A percentile compares a stretch with the other conserved stretches of the same genome.
phyloP scores from a whole-genome alignment of 2,888 invertebrate species.

The Lasiommata megera region DNA sequence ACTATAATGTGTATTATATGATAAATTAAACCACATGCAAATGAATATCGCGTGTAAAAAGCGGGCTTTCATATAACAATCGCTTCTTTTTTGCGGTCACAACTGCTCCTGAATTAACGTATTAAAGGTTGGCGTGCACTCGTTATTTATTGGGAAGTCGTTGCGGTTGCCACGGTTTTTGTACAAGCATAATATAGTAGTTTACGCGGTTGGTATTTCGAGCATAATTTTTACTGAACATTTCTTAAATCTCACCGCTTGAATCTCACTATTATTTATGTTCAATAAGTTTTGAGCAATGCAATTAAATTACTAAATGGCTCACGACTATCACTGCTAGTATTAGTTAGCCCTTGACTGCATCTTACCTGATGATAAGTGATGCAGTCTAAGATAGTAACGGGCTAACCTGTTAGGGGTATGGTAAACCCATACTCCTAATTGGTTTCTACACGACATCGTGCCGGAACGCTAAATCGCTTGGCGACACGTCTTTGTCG shows the following conservation, averaged over 20 bases:
- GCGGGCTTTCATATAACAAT: conserved; percentile 21
- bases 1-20: too few relatives aligned
- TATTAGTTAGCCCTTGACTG: too few relatives aligned
- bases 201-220: conserved; percentile 1
- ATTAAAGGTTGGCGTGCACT: conserved; percentile 13
- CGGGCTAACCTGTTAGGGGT: too few relatives aligned
- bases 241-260: not conserved
- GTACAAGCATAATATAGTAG: conserved; percentile 4
- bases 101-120: conserved; percentile 16
- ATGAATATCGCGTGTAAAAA: not conserved
- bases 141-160: conserved; percentile 15
- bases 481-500: too few relatives aligned
- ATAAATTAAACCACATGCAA: not conserved
- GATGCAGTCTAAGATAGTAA: too few relatives aligned
- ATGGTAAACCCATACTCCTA: too few relatives aligned
- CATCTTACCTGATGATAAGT: too few relatives aligned
- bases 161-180: conserved; percentile 3
- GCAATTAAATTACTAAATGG: too few relatives aligned
- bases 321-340: too few relatives aligned
- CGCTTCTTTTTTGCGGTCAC: conserved; percentile 9
- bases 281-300: not conserved
- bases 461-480: too few relatives aligned
- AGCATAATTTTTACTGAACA: not conserved
- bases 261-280: not conserved
- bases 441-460: too few relatives aligned